These are phyloP conservation scores for Lomographa bimaculata DNA, from an alignment of 2,888 invertebrate species.

Conservation along the genomic window DNA sequence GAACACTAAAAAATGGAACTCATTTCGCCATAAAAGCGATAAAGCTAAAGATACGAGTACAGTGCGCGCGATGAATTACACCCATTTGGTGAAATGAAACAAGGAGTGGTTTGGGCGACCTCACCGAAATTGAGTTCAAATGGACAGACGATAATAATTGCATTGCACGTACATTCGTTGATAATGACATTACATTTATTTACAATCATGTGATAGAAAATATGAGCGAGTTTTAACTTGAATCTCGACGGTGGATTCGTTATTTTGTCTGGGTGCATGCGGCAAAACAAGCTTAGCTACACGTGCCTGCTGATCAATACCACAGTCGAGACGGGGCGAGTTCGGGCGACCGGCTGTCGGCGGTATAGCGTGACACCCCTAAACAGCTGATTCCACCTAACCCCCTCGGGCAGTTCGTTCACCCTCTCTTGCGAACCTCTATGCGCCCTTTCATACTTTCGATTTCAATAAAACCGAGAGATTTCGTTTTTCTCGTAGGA, in stretches of 20 bases:
- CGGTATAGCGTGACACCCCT: constrained; percentile 71
- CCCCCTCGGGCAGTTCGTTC: constrained; percentile 64
- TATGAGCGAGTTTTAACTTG: too few species aligned
- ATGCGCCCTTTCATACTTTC: constrained; percentile 58
- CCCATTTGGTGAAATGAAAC: constrained; percentile 20
- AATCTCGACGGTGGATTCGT: too few species aligned
- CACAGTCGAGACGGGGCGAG: constrained; percentile 78
- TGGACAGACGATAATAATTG: constrained; percentile 17
- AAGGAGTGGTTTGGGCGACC: constrained; percentile 32
- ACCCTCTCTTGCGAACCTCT: constrained; percentile 59
- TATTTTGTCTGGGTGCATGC: constrained; percentile 29
- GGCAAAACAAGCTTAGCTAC: constrained; percentile 46
- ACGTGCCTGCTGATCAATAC: constrained; percentile 79
- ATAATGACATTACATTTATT: constrained; percentile 40
- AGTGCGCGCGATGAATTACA: too few species aligned
- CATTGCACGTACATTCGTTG: constrained; percentile 12
- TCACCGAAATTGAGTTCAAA: constrained; percentile 28
- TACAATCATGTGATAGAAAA: too few species aligned
- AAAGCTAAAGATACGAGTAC: constrained; percentile 4
- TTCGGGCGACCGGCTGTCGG: constrained; percentile 75
- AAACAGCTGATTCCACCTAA: constrained; percentile 77
- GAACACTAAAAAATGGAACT: too few species aligned
- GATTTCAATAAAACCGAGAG: constrained; percentile 49
- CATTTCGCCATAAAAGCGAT: too few species aligned
- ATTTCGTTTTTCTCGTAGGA: constrained; percentile 36